A percentile compares a stretch with the other conserved stretches of the same genome.
Conservation (phyloP, 2,797 vertebrate species). For the Gallinago solitaria region DNA sequence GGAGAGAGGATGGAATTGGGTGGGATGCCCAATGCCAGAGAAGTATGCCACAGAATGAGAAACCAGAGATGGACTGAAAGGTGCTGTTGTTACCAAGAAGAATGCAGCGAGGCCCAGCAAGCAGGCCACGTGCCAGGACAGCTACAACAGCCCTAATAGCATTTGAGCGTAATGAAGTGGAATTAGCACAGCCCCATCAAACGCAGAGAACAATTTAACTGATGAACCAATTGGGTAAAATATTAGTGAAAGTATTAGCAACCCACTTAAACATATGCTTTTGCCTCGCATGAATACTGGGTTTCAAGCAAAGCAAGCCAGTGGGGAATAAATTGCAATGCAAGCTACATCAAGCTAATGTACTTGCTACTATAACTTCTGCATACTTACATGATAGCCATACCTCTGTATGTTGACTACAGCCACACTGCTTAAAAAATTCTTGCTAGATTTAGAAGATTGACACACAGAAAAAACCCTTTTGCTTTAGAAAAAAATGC, state of each 20-base stretch:
- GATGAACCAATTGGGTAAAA: background rate
- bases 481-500: background rate
- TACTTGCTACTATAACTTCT: background rate
- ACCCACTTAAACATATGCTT: background rate
- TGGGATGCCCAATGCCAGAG: background rate
- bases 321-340: background rate
- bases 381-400: background rate
- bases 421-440: background rate
- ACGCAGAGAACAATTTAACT: background rate
- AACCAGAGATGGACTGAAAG: background rate
- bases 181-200: background rate
- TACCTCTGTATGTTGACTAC: background rate
- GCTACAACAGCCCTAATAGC: background rate
- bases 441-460: background rate
- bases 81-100: background rate
- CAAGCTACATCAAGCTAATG: background rate
- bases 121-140: background rate
- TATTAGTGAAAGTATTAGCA: background rate
- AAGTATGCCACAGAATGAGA: background rate
- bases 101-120: background rate
- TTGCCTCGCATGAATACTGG: background rate
- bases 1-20: background rate
- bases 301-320: background rate
- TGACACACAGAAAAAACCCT: fast-evolving
- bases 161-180: background rate